Conservation (phyloP, 2,888 invertebrate species). For the Malthinus seriepunctatus region DNA sequence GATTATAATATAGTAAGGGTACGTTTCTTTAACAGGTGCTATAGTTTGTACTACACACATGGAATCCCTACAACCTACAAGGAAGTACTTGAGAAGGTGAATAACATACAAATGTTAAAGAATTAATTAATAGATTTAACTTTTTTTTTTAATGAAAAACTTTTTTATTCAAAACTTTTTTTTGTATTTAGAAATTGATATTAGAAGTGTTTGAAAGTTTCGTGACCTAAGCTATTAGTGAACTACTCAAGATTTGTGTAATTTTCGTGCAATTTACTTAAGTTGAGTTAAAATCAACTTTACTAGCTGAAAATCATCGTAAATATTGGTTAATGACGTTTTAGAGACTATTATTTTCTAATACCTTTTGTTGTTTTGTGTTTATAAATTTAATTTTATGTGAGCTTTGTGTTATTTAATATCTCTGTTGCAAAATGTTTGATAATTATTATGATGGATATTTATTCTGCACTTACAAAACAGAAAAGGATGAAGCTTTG, state of each 20-base stretch:
- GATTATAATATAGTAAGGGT: constrained; percentile 17
- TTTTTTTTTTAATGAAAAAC: not conserved
- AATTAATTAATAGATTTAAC: not conserved
- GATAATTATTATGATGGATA: not conserved
- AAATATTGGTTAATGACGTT: constrained; percentile 41
- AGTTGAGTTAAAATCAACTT: constrained; percentile 37
- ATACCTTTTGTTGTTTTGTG: not conserved
- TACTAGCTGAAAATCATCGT: constrained; percentile 42
- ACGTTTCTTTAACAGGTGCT: constrained; percentile 19
- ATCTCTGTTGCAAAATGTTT: constrained; percentile 1
- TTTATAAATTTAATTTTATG: not conserved
- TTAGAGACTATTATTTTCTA: constrained; percentile 1
- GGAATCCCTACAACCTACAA: not conserved
- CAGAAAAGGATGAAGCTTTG: not conserved
- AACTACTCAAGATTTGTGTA: constrained; percentile 33
- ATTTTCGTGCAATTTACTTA: constrained; percentile 45
- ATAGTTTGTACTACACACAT: not conserved
- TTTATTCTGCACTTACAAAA: not conserved
- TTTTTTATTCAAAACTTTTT: not conserved
- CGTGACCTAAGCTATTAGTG: constrained; percentile 43
- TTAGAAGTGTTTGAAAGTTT: constrained; percentile 10
- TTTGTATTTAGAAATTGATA: not conserved
- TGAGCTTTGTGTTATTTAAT: not conserved
- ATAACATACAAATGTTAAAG: not conserved
- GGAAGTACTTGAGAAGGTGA: constrained; percentile 5